phyloP scores from a whole-genome alignment of 2,797 vertebrate species.

The Onychomys torridus region DNA sequence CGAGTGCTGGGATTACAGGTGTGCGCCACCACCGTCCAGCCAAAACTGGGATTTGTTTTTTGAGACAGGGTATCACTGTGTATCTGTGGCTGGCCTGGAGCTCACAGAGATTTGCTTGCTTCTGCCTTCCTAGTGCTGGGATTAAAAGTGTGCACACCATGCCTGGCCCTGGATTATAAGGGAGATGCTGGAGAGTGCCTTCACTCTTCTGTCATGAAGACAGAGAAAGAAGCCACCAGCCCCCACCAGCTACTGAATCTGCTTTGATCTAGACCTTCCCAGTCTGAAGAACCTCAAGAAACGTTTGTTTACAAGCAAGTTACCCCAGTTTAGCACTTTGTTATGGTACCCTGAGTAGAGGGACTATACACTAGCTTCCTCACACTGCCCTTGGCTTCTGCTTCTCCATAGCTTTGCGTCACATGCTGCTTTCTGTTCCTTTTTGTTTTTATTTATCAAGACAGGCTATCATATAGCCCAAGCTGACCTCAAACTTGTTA shows the following conservation, averaged over 20 bases:
- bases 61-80: neutral
- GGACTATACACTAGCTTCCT: neutral
- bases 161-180: neutral
- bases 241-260: neutral
- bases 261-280: neutral
- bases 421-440: neutral
- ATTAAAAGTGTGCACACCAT: neutral
- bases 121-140: neutral
- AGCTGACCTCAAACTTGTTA: neutral
- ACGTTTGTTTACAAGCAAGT: neutral
- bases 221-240: neutral
- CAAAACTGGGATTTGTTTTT: neutral
- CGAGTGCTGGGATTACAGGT: no score
- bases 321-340: neutral
- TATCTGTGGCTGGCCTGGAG: neutral
- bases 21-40: no score
- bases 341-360: neutral
- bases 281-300: neutral
- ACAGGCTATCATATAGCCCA: neutral
- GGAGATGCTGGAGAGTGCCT: neutral
- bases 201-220: neutral
- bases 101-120: neutral
- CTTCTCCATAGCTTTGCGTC: neutral
- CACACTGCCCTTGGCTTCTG: slow-evolving; percentile 28
- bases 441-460: neutral